Conservation (phyloP, 2,888 invertebrate species). For the Nomada goodeniana region DNA sequence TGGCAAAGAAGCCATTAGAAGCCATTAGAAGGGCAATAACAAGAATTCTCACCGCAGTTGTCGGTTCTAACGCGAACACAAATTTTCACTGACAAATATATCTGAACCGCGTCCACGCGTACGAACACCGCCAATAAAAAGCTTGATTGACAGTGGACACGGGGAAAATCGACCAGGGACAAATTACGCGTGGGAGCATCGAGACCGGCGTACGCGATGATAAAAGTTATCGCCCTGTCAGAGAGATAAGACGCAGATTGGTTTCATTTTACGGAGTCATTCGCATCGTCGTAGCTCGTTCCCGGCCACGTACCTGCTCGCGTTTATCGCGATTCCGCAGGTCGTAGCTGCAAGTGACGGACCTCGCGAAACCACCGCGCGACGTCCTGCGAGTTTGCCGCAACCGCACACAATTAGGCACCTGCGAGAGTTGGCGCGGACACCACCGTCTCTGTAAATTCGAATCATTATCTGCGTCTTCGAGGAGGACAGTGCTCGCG, state of each 20-base stretch:
- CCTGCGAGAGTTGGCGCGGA: conserved; percentile 59
- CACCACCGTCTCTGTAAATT: conserved; percentile 62
- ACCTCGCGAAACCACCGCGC: conserved; percentile 18
- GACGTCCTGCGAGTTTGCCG: conserved; percentile 16
- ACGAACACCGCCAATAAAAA: background rate
- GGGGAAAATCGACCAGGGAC: conserved; percentile 11
- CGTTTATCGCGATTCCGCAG: conserved; percentile 32
- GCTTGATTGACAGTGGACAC: background rate
- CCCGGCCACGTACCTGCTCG: conserved; percentile 3
- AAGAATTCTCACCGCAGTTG: no score
- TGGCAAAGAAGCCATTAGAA: no score
- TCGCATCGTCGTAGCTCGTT: conserved; percentile 11
- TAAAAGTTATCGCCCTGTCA: no score
- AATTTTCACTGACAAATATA: no score
- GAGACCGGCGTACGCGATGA: background rate
- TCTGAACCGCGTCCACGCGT: no score
- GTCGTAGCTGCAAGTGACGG: conserved; percentile 54
- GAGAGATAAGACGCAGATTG: conserved; percentile 4
- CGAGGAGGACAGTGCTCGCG: conserved; percentile 9
- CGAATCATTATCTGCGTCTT: conserved; percentile 50
- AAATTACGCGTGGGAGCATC: background rate
- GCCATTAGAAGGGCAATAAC: no score
- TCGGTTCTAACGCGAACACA: no score
- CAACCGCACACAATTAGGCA: conserved; percentile 59
- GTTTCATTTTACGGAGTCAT: conserved; percentile 32